A percentile compares a stretch with the other conserved stretches of the same genome.
Conservation (phyloP, 37 sponge, comb jelly and placozoan species). For the Geodia barretti region DNA sequence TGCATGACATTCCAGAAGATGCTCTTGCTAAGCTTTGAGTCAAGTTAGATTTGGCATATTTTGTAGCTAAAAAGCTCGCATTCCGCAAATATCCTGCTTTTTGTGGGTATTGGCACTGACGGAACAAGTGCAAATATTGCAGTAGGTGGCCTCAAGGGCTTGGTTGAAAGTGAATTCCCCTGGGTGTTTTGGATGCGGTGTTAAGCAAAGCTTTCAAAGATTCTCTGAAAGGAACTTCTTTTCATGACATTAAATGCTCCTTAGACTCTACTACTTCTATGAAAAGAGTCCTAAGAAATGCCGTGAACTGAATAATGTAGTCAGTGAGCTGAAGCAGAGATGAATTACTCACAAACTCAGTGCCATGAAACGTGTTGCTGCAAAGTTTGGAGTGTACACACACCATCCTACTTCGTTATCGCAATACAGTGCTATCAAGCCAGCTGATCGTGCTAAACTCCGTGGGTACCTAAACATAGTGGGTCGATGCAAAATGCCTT, state of each 20-base stretch:
- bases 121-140: conserved; percentile 30
- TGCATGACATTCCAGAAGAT: no score
- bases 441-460: conserved; percentile 60
- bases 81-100: no score
- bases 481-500: conserved; percentile 68
- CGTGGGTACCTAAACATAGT: conserved; percentile 50
- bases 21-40: no score
- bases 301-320: conserved; percentile 41
- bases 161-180: conserved; percentile 27
- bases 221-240: conserved; percentile 16
- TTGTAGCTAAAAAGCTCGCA: no score
- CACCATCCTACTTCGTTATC: conserved; percentile 43
- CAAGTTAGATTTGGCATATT: no score
- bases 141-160: conserved; percentile 22
- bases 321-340: conserved; percentile 48
- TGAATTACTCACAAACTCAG: conserved; percentile 37
- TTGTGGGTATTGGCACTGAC: no score
- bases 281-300: conserved; percentile 52
- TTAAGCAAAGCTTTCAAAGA: conserved; percentile 26
- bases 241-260: no score
- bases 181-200: background rate
- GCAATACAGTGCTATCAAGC: conserved; percentile 47
- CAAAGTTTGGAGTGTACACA: conserved; percentile 68
- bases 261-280: no score
- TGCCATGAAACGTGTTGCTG: conserved; percentile 51